Conservation (phyloP, 1,140 invertebrate genomes). For the Aleiodes sp. region DNA sequence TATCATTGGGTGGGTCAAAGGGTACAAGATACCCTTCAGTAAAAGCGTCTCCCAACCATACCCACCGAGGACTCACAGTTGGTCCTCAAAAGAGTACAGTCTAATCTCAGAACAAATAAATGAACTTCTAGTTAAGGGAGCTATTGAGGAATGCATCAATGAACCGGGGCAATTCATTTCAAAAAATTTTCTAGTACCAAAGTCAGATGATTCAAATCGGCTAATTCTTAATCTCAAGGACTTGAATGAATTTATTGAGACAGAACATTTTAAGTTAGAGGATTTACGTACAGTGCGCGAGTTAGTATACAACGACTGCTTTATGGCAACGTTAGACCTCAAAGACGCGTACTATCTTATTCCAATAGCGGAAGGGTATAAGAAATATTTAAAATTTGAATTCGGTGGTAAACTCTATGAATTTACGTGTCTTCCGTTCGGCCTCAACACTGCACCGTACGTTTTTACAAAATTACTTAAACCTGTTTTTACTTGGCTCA, state of each 20-base stretch:
- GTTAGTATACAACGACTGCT: background rate
- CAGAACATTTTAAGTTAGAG: slow-evolving; percentile 34
- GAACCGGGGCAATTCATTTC: slow-evolving; percentile 40
- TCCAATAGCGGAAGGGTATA: background rate
- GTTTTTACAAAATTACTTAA: slow-evolving; percentile 44
- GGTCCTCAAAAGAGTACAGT: slow-evolving; percentile 19
- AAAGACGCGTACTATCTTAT: slow-evolving; percentile 30
- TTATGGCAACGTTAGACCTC: slow-evolving; percentile 21
- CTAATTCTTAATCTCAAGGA: slow-evolving; percentile 45
- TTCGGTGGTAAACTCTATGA: slow-evolving; percentile 18
- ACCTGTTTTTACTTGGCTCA: slow-evolving; percentile 31
- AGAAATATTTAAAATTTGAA: slow-evolving; percentile 25
- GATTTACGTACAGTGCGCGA: background rate
- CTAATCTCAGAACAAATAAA: slow-evolving; percentile 21
- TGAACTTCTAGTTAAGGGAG: slow-evolving; percentile 26
- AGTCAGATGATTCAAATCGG: slow-evolving; percentile 38
- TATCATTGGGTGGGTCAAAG: slow-evolving; percentile 2
- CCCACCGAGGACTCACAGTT: background rate
- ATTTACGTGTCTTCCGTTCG: slow-evolving; percentile 29
- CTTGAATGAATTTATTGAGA: slow-evolving; percentile 39
- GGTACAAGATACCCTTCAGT: slow-evolving; percentile 17
- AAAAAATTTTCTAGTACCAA: slow-evolving; percentile 41
- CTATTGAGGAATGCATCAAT: slow-evolving; percentile 16
- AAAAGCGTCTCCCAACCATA: slow-evolving; percentile 6
- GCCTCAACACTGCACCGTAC: slow-evolving; percentile 31